These are phyloP conservation scores for Sparus aurata DNA, from an alignment of 2,797 vertebrate species.

Conservation along the genomic window DNA sequence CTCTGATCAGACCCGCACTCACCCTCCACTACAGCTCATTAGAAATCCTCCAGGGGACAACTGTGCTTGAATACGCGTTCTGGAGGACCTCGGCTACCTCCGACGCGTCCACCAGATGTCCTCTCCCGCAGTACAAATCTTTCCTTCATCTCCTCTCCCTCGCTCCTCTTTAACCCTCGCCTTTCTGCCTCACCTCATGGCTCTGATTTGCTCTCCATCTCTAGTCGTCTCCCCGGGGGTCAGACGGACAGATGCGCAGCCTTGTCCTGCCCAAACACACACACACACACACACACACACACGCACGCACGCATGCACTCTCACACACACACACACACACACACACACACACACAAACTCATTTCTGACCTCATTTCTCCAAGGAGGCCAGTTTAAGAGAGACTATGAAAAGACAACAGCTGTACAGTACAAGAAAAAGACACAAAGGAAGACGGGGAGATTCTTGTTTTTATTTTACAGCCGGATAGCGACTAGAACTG, in stretches of 20 bases:
- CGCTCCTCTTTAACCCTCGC: slow-evolving; percentile 60
- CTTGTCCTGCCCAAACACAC: slow-evolving; percentile 23
- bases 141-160: slow-evolving; percentile 31
- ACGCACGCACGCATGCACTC: slow-evolving; percentile 38
- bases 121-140: slow-evolving; percentile 38
- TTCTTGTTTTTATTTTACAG: background rate
- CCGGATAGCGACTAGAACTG: background rate
- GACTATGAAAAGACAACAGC: slow-evolving; percentile 57
- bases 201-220: slow-evolving; percentile 43
- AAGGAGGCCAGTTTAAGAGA: slow-evolving; percentile 50
- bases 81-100: slow-evolving; percentile 36
- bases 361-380: slow-evolving; percentile 67
- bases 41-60: slow-evolving; percentile 55
- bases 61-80: slow-evolving; percentile 37
- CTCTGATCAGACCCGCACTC: slow-evolving; percentile 51
- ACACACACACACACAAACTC: slow-evolving; percentile 27
- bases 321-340: slow-evolving; percentile 22
- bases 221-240: slow-evolving; percentile 56
- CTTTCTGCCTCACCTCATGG: slow-evolving; percentile 54
- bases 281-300: slow-evolving; percentile 23
- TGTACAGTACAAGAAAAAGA: slow-evolving; percentile 44
- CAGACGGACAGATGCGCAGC: slow-evolving; percentile 70
- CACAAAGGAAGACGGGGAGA: background rate
- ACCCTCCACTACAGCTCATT: slow-evolving; percentile 66
- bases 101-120: slow-evolving; percentile 67